phyloP scores from a whole-genome alignment of 2,113 vertebrate genomes.

The Gambusia affinis region DNA sequence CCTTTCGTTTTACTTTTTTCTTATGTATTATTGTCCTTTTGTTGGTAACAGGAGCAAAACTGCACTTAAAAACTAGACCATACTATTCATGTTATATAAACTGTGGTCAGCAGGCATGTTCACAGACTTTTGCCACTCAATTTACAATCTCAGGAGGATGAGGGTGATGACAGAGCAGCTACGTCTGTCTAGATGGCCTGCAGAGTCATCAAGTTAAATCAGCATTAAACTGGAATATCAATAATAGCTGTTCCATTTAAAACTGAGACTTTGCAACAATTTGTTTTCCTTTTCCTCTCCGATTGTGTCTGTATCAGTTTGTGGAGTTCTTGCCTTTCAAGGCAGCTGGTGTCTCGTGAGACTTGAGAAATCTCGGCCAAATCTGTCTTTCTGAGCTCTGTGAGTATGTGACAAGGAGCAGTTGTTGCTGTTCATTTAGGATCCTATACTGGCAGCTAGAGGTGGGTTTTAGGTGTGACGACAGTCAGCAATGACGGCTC shows the following conservation, averaged over 20 bases:
- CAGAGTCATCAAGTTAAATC: slow-evolving; percentile 38
- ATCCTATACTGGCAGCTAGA: background rate
- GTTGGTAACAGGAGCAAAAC: background rate
- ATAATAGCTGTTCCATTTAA: slow-evolving; percentile 20
- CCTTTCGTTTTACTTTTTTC: background rate
- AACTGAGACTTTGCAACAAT: background rate
- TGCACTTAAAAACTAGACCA: background rate
- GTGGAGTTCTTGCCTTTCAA: background rate
- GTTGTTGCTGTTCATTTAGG: background rate
- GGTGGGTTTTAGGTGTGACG: background rate
- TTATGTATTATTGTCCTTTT: background rate
- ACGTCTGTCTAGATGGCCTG: slow-evolving; percentile 46
- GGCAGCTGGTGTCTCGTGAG: background rate
- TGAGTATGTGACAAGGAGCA: background rate
- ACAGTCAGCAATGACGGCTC: background rate
- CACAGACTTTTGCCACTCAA: background rate
- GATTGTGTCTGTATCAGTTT: background rate
- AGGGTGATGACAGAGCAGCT: slow-evolving; percentile 48
- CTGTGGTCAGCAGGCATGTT: background rate
- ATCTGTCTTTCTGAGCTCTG: background rate
- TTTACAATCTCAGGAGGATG: slow-evolving; percentile 24
- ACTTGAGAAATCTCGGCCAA: background rate
- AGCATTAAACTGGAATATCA: slow-evolving; percentile 46
- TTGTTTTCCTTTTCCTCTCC: background rate
- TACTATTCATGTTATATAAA: background rate